Base-by-base conservation (phyloP, 2,113 vertebrate species). In the Zeus faber region DNA sequence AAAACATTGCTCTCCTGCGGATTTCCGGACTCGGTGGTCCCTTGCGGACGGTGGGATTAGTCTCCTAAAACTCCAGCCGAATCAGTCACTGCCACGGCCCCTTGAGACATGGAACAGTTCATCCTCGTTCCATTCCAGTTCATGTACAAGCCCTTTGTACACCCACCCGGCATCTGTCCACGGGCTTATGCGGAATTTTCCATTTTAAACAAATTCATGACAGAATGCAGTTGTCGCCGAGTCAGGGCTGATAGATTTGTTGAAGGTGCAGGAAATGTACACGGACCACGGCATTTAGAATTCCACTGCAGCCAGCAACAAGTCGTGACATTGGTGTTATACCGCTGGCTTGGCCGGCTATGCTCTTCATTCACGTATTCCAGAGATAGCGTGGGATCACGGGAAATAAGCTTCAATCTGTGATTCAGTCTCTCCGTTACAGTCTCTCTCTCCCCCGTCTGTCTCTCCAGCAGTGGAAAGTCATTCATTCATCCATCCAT, bases 401-500 rank as follows among this genome's bases (percentile, higher is more conserved):
- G 43, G n/a, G 23, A 50, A 63, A 49, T 54, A 63, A 23, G 62
- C 23, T 52, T 20, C 43, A 64, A 58, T 61, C 63, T 67, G 58
- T 50, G 43, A 54, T 40, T 72, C 66, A 31, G 44, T 37, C 41
- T 58, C 60, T 54, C 46, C 64, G 54, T 65, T 23, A 68, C 49
- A 67, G 67, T 11, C 22, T 70, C 65, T 39, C 57, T 31, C 45
- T 41, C 65, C 35, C 14, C 18, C 48, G 14, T 44, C 17, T 22
- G 40, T 21, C 48, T 6, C 17, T 27, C 35, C 50, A 51, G 59
- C 18, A 0, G 27, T 21, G 7, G 35, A 70, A 49, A 70, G 45
- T 62, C 62, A 56, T 48, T 80, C 35, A 61, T 61, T 67, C 56
- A 25, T 27, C 64, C 31, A n/a, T n/a, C n/a, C 33, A 37, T 14